Evolutionary conservation across 2,113 vertebrate genomes (phyloP), one percentile per base, ranked within the genome.

Genomic region (Lamprologus tigripictilis): DNA sequence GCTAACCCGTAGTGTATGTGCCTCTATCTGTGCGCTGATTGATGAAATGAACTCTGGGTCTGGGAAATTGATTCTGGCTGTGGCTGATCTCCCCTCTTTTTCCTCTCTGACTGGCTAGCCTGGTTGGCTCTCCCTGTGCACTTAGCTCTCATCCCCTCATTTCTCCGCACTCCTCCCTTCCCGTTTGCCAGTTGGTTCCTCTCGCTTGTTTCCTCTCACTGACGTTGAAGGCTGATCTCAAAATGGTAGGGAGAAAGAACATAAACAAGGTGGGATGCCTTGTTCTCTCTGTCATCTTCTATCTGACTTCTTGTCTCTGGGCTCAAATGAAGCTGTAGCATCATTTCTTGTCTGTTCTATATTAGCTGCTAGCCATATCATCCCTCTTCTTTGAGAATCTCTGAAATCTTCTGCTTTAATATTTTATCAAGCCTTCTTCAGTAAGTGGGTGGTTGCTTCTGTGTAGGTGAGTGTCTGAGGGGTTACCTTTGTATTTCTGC

Each of bases 21-120:
- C 88, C 88, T 93, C 86, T 93, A 92, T 94, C 90, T 93, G 94
- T 92, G 90, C 90, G 90, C 91, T 94, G 95, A 96, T 93, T 94
- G 93, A 95, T 95, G 94, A 95, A 96, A 96, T 95, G 90, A 95
- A 95, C 96, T 95, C 94, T 4, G 87, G 93, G 92, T 92, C 92
- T 89, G 86, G 89, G 89, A 93, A 95, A 96, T 95, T 95, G 95
- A 95, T 95, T 96, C 92, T 95, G 92, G 93, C 93, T 88, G 85
- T 86, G 89, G 85, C 82, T 83, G 92, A 90, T 92, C 92, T 93
- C 83, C 88, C 88, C 90, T 66, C 81, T 61, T 83, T 68, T 91
- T 51, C 33, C 81, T 71, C 40, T 45, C 76, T 79, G 78, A 78
- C 84, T 51, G 8, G 49, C 86, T 87, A 11, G 57, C 55, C 37